Base-by-base conservation (phyloP, 1,140 invertebrate species). In the Bursaphelenchus mucronatus region DNA sequence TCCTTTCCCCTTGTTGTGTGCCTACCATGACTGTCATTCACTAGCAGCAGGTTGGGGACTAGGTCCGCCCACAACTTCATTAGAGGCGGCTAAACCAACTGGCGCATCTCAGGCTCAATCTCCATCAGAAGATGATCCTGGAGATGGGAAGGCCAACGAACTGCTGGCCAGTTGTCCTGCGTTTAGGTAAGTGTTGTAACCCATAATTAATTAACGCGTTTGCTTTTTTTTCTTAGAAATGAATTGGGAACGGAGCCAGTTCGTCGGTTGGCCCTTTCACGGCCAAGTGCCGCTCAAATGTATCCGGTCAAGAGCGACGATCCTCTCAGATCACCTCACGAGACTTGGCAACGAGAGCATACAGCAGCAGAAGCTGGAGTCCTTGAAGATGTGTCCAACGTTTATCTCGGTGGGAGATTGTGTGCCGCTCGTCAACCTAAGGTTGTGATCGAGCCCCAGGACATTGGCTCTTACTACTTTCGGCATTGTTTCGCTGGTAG, bases 371-470 rank as follows among this genome's bases (percentile, higher is more conserved):
- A 74, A 63, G 75, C 66, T 8, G 74, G 79, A 2, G 72, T 80
- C n/a, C 63, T 80, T 10, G 78, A 80, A 56, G 78, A 80, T 55
- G 76, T 80, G 9, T 81, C 79, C 6, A 80, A 80, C 61, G 78
- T 80, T 7, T 80, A 80, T 61, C 55, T 81, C 39, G 78, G 78
- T 55, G 79, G 80, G 21, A 64, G 78, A 17, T 54, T 80, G 6
- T 81, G 78, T 62, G 76, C 78, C 43, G 66, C 64, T 41, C 62
- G 78, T 8, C 78, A 80, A 52, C 64, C 75, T 6, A 76, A 77
- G 46, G 75, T 76, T 45, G 77, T 80, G 19, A 75, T 81, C 44
- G 78, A 80, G 47, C 76, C 77, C 7, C 76, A 79, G 52, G 78
- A 80, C 63, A 68, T 78, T n/a, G 78, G 78, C 17, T 63, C 63